Evolutionary conservation across 2,113 vertebrate genomes (phyloP), one percentile per base, ranked within the genome.

Genomic region (Scortum barcoo): DNA sequence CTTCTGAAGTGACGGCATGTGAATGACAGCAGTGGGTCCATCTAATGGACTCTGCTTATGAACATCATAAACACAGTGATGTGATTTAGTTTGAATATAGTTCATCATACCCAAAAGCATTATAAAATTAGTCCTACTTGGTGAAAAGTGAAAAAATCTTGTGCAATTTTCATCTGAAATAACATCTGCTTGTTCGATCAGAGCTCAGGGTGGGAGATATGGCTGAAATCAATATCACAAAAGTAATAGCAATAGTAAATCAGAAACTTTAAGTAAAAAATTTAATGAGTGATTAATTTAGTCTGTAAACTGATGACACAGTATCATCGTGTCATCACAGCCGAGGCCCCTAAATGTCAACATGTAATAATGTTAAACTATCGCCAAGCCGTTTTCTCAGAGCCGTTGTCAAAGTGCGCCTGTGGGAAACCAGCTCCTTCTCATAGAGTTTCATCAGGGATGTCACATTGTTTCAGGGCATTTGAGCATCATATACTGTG

Each of bases 401-500:
- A 51, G 5, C 8, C 48, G 26, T 38, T 30, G 17, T 74, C 61
- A 70, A 5, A 68, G 36, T 38, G 50, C 17, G 71, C 85, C 50
- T 40, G 22, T 10, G 7, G 69, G 28, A 82, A 33, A 72, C 36
- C 40, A n/a, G 28, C 28, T 46, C 67, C 56, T 66, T 69, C 73
- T 63, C 0, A 67, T n/a, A 65, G 42, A 61, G 16, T 67, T 84
- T 84, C 67, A 61, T 76, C 33, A 7, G 22, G 20, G 61, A 57
- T 80, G 72, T 74, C 78, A 73, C 58, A 26, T 26, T 84, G 77
- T 78, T 53, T 78, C 30, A 72, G 75, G 24, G 40, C 68, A 73
- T 69, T 63, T 73, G 78, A 68, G 33, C 73, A 38, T 40, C 61
- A 67, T 77, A 40, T 30, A 78, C 24, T 33, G 36, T 46, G 54